These are phyloP conservation scores for Drosophila suzukii DNA, from an alignment of 1,140 invertebrate species.

Conservation along the genomic window DNA sequence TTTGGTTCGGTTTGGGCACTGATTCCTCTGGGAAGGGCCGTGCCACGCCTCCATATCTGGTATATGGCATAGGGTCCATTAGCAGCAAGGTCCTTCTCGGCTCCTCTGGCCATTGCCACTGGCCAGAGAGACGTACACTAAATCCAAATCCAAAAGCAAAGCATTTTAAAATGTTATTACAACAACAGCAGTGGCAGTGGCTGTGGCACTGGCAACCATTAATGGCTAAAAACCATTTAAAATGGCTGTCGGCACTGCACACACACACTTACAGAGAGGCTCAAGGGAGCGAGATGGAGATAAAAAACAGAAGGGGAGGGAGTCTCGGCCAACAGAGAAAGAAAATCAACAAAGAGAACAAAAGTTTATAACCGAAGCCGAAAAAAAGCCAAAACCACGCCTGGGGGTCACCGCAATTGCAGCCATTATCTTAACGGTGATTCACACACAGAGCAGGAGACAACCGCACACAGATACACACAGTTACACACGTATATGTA, in stretches of 20 bases:
- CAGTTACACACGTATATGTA: background rate
- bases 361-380: constrained; percentile 80
- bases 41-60: constrained; percentile 37
- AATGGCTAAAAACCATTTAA: constrained; percentile 82
- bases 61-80: constrained; percentile 54
- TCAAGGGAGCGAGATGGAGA: constrained; percentile 20
- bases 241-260: constrained; percentile 72
- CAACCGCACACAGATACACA: constrained; percentile 9
- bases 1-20: constrained; percentile 6
- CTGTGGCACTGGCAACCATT: constrained; percentile 55
- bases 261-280: constrained; percentile 13
- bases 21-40: constrained; percentile 6
- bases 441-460: constrained; percentile 52
- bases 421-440: constrained; percentile 79
- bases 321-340: constrained; percentile 17
- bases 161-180: constrained; percentile 82
- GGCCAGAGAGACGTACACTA: constrained; percentile 61
- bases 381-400: constrained; percentile 75
- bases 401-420: constrained; percentile 81
- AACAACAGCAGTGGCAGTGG: constrained; percentile 50
- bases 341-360: constrained; percentile 62
- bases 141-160: constrained; percentile 70
- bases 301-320: background rate
- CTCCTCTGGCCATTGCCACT: constrained; percentile 29
- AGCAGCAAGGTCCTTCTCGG: constrained; percentile 54